phyloP scores from a whole-genome alignment of 2,888 invertebrate genomes.

The Perizoma flavofasciatum region DNA sequence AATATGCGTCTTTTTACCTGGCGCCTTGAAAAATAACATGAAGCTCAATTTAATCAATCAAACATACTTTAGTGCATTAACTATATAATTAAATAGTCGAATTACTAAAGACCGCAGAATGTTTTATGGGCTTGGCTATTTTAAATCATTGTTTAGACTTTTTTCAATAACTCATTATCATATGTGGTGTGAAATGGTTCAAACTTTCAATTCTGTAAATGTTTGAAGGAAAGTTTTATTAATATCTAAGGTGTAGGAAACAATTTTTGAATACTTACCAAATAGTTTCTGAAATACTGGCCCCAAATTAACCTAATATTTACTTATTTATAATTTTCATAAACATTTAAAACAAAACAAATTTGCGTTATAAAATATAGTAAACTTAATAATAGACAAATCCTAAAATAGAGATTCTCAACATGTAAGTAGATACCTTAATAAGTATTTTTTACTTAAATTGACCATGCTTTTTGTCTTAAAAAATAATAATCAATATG shows the following conservation, averaged over 20 bases:
- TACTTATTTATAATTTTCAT: constrained; percentile 40
- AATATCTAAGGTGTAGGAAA: constrained; percentile 17
- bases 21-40: neutral
- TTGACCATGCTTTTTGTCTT: no score
- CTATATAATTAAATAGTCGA: neutral
- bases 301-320: constrained; percentile 51
- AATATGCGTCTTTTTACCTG: neutral
- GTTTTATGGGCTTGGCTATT: neutral
- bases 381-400: constrained; percentile 21
- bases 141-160: neutral
- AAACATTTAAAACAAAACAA: constrained; percentile 74
- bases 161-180: no score
- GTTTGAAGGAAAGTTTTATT: no score
- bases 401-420: neutral
- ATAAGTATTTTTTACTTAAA: no score
- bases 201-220: no score
- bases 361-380: constrained; percentile 25
- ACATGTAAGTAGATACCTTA: no score
- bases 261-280: constrained; percentile 36
- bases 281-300: constrained; percentile 70
- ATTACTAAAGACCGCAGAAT: neutral
- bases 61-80: no score
- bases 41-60: no score
- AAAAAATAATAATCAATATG: no score
- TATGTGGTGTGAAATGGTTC: no score